Evolutionary conservation across 2,797 vertebrate species (phyloP).

Genomic region (Centropyge bicolor): DNA sequence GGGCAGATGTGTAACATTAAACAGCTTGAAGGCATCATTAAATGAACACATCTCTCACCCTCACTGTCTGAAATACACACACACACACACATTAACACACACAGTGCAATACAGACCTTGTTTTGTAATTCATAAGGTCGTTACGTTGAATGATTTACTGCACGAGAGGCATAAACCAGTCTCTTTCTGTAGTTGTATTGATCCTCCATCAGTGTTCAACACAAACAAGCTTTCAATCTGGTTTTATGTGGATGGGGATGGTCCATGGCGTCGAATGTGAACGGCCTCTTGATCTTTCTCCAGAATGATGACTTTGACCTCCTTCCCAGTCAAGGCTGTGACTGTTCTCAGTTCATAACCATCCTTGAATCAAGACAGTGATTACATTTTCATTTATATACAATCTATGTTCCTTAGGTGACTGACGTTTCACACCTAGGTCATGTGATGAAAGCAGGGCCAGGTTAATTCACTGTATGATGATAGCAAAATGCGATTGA

Average conservation of each 20-base stretch:
- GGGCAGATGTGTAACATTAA: slow-evolving; percentile 34
- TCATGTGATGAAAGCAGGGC: not conserved
- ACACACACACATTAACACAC: not conserved
- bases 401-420: not conserved
- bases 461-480: not conserved
- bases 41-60: slow-evolving; percentile 4
- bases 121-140: slow-evolving; percentile 29
- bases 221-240: slow-evolving; percentile 19
- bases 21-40: slow-evolving; percentile 48
- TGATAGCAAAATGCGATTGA: not conserved
- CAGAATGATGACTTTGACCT: not conserved
- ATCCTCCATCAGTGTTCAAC: slow-evolving; percentile 2
- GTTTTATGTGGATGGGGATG: not conserved
- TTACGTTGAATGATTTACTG: slow-evolving; percentile 22
- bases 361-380: not conserved
- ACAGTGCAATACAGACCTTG: slow-evolving; percentile 19
- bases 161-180: slow-evolving; percentile 6
- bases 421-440: not conserved
- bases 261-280: not conserved
- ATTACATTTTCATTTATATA: not conserved
- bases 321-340: too few species aligned
- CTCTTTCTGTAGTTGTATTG: slow-evolving; percentile 5
- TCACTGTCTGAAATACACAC: slow-evolving; percentile 6
- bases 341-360: not conserved
- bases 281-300: not conserved